phyloP scores from a whole-genome alignment of 2,888 invertebrate species.

The Nymphalis c-album region DNA sequence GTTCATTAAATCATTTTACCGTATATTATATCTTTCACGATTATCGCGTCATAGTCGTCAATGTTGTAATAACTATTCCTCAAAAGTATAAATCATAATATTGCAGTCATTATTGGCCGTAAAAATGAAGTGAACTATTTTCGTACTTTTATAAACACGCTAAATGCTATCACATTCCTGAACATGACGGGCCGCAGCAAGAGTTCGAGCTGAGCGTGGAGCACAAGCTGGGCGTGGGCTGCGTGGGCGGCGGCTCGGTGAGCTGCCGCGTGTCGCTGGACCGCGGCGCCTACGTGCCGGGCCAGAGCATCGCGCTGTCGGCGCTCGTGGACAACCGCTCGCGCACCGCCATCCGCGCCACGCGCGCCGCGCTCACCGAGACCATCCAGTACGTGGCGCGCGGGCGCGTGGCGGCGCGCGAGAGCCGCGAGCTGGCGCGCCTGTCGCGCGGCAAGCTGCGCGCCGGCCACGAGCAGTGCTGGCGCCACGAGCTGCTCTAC shows the following conservation, averaged over 20 bases:
- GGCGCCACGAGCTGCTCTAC: slow-evolving; percentile 93
- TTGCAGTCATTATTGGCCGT: too few relatives aligned
- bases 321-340: slow-evolving; percentile 93
- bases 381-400: slow-evolving; percentile 94
- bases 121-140: too few relatives aligned
- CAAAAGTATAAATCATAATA: too few relatives aligned
- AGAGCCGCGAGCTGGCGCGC: slow-evolving; percentile 87
- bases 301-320: slow-evolving; percentile 93
- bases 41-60: too few relatives aligned
- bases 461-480: slow-evolving; percentile 90
- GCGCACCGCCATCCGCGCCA: slow-evolving; percentile 90
- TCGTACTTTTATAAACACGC: too few relatives aligned
- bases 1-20: too few relatives aligned
- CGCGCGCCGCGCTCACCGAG: slow-evolving; percentile 89
- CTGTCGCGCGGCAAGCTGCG: slow-evolving; percentile 87
- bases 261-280: slow-evolving; percentile 92
- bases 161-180: too few relatives aligned
- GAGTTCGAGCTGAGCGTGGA: slow-evolving; percentile 95
- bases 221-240: slow-evolving; percentile 93
- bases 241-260: slow-evolving; percentile 93
- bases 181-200: slow-evolving; percentile 57
- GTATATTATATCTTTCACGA: too few relatives aligned
- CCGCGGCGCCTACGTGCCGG: slow-evolving; percentile 96
- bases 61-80: too few relatives aligned
- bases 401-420: slow-evolving; percentile 92